phyloP scores from a whole-genome alignment of 2,888 invertebrate species.

The Meandrusa payeni region DNA sequence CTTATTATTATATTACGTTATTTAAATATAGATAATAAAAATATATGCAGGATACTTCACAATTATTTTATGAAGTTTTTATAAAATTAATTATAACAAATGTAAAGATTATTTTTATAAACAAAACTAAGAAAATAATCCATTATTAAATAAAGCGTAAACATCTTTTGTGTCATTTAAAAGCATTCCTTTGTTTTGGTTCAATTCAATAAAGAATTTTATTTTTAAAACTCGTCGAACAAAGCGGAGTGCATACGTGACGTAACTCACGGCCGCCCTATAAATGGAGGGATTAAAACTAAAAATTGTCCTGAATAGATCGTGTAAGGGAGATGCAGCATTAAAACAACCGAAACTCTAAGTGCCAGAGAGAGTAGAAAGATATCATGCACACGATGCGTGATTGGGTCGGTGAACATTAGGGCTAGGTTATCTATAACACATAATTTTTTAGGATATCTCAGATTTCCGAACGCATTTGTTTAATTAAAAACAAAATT shows the following conservation, averaged over 20 bases:
- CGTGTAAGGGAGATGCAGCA: conserved; percentile 9
- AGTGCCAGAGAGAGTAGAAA: conserved; percentile 10
- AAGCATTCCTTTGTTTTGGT: conserved; percentile 4
- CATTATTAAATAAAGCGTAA: neutral
- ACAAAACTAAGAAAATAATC: neutral
- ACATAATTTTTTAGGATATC: neutral
- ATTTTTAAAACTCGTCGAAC: conserved; percentile 8
- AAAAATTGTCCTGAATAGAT: conserved; percentile 12
- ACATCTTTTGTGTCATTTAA: neutral
- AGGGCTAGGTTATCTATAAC: conserved; percentile 2
- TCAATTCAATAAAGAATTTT: conserved; percentile 1
- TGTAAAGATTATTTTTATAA: neutral
- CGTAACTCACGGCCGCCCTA: conserved; percentile 11
- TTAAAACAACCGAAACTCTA: too few species aligned
- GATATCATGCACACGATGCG: conserved; percentile 14
- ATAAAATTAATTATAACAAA: too few species aligned
- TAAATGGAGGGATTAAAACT: conserved; percentile 16
- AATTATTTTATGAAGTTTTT: too few species aligned
- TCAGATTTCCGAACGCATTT: too few species aligned
- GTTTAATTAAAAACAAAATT: too few species aligned
- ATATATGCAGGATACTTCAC: too few species aligned
- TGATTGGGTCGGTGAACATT: conserved; percentile 17
- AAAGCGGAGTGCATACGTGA: conserved; percentile 20
- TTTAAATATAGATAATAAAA: too few species aligned
- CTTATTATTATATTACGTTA: too few species aligned